These are phyloP conservation scores for Orthonevra nobilis DNA, from an alignment of 2,888 invertebrate species.

Conservation along the genomic window DNA sequence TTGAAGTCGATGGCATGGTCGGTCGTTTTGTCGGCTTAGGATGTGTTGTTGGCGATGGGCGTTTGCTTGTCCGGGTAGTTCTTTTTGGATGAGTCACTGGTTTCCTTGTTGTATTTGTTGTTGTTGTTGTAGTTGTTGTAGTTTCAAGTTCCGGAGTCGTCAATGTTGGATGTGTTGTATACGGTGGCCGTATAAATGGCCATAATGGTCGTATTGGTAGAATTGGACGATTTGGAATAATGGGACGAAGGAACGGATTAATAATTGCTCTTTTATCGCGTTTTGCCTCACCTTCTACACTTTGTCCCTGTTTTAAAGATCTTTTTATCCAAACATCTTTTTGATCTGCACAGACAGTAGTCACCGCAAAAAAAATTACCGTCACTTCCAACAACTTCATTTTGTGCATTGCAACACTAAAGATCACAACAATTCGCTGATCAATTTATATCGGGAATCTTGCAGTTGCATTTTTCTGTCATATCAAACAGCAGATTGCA, in stretches of 20 bases:
- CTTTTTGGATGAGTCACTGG: no score
- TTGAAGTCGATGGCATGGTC: no score
- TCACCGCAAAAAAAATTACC: neutral
- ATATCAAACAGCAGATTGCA: neutral
- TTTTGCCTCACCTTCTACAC: neutral
- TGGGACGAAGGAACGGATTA: neutral
- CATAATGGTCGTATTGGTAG: neutral
- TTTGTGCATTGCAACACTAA: neutral
- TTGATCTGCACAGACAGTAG: neutral
- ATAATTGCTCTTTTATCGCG: constrained; percentile 1
- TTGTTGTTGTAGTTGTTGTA: constrained; percentile 2
- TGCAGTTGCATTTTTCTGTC: no score
- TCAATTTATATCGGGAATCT: constrained; percentile 49
- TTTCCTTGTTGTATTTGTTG: neutral
- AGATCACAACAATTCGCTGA: no score
- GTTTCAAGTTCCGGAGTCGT: no score
- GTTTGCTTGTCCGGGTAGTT: no score
- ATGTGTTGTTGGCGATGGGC: no score
- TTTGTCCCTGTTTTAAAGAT: no score
- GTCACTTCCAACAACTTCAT: constrained; percentile 27
- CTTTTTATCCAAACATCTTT: no score
- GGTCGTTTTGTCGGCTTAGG: neutral
- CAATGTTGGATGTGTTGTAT: neutral
- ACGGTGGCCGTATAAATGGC: neutral
- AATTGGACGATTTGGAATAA: neutral